Evolutionary conservation across 1,140 invertebrate genomes (phyloP).

Genomic region (Asbolus verrucosus): DNA sequence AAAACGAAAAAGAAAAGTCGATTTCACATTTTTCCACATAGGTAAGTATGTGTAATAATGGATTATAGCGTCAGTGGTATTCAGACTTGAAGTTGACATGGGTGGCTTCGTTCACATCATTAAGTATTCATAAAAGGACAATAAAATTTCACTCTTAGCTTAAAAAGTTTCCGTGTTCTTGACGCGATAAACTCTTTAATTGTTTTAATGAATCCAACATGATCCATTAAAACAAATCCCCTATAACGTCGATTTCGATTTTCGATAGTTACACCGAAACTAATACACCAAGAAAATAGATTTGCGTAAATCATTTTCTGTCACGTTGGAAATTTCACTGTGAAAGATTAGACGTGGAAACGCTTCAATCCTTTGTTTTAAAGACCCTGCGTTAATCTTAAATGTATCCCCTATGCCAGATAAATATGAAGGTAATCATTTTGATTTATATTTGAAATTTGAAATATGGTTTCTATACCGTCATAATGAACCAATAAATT

Average conservation of each 20-base stretch:
- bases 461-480: constrained; percentile 6
- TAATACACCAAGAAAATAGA: too few species aligned
- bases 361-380: constrained; percentile 1
- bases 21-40: too few species aligned
- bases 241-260: too few species aligned
- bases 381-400: too few species aligned
- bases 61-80: background rate
- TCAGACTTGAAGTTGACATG: background rate
- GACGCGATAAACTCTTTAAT: background rate
- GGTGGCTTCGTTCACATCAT: constrained; percentile 1
- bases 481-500: constrained; percentile 37
- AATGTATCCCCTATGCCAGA: too few species aligned
- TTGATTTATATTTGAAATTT: background rate
- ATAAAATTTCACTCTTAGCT: background rate
- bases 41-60: too few species aligned
- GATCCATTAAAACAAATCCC: too few species aligned
- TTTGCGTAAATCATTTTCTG: too few species aligned
- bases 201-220: too few species aligned
- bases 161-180: background rate
- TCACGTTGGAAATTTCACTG: too few species aligned
- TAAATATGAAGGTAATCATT: constrained; percentile 12
- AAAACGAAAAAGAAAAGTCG: too few species aligned
- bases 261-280: too few species aligned
- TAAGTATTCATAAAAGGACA: constrained; percentile 9
- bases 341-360: background rate